Percentiles rank a stretch among this genome's conserved stretches.
Conservation (phyloP, 2,797 vertebrate species). For the Propithecus perrieri region DNA sequence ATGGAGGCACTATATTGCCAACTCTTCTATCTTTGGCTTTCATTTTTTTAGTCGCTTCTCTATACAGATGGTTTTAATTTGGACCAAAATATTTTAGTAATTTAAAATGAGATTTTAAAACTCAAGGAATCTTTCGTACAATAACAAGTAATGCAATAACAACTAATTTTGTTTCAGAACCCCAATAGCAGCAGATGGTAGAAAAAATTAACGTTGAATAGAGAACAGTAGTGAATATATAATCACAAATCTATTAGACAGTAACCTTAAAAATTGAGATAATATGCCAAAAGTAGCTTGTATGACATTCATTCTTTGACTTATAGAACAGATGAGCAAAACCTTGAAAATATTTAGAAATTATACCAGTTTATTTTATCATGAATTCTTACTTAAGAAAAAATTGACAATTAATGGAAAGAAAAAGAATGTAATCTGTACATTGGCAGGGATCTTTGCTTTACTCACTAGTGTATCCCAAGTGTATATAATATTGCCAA, state of each 20-base stretch:
- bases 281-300: not conserved
- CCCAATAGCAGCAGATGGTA: not conserved
- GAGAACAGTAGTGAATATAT: constrained; percentile 2
- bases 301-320: not conserved
- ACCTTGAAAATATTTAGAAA: not conserved
- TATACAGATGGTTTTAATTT: constrained; percentile 37
- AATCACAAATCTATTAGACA: not conserved
- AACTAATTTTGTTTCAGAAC: constrained; percentile 52
- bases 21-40: constrained; percentile 15
- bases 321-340: not conserved
- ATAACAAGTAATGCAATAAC: not conserved
- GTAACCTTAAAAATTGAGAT: not conserved
- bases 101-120: constrained; percentile 52
- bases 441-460: not conserved
- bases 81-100: constrained; percentile 32
- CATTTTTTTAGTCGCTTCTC: constrained; percentile 19
- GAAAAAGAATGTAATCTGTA: not conserved
- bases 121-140: not conserved
- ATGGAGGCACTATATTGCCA: not conserved
- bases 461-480: not conserved
- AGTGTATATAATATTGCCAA: not conserved
- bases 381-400: not conserved
- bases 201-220: not conserved
- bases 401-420: not conserved
- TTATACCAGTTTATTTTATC: not conserved